Base-by-base conservation (phyloP, 2,888 invertebrate genomes). In the Antheraea assamensis region DNA sequence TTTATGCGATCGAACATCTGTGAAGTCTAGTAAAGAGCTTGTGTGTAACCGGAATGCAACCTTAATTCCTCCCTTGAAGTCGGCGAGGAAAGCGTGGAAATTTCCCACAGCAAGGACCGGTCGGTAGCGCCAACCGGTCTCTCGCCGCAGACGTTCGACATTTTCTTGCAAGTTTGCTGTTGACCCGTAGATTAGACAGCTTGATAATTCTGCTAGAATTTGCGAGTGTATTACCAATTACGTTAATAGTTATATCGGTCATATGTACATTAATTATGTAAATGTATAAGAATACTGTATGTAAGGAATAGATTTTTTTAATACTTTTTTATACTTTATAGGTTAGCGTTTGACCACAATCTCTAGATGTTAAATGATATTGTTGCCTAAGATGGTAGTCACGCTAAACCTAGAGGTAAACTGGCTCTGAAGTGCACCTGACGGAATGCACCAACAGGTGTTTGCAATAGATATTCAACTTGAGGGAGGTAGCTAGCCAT, bases 111-210 rank as follows among this genome's bases (percentile, higher is more conserved):
- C 24, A n/a, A 64, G 72, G 70, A 52, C 61, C 68, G 71, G 68
- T 42, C 66, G n/a, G 68, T 52, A 74, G 71, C 72, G 72, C 72
- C 74, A 64, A 74, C 74, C 74, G 74, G 74, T 74, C 74, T 74
- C 35, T 35, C 68, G 68, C 21, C 21, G 71, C 31, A 35, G 66
- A 68, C 71, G 55, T 52, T 71, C 74, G n/a, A 71, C 58, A 55
- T 73, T 70, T 70, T 68, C 68, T 35, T 35, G 68, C 35, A 68
- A 35, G 61, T 64, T 64, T 30, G 27, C 61, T 3, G 17, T 15
- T 64, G 27, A 64, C 61, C 61, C 27, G 30, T 64, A 64, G 61
- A 17, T 64, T 64, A 30, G 15, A 64, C 30, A 64, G 17, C 27
- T 30, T 17, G 61, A 21, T 64, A 30, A 3, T 64, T 13, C 17